Evolutionary conservation across 1,140 invertebrate genomes (phyloP).

Genomic region (Dendrolimus punctatus): DNA sequence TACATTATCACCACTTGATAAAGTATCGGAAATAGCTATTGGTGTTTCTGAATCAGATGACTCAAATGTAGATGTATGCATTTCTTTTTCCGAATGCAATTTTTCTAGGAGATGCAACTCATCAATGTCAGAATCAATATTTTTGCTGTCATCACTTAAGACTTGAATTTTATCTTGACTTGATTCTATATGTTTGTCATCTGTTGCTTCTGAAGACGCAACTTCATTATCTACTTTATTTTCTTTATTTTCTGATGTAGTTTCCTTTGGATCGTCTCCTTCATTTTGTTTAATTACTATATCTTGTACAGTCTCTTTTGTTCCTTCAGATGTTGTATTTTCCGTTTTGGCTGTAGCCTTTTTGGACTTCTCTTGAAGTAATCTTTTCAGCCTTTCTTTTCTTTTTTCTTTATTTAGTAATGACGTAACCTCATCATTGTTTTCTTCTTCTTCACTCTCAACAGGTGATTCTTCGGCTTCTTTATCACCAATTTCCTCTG

Average conservation of each 20-base stretch:
- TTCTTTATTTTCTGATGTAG: slow-evolving; percentile 1
- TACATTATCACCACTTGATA: slow-evolving; percentile 25
- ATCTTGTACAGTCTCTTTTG: slow-evolving; percentile 2
- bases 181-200: slow-evolving; percentile 8
- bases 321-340: slow-evolving; percentile 10
- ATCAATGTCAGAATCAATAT: slow-evolving; percentile 46
- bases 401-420: slow-evolving; percentile 47
- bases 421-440: slow-evolving; percentile 23
- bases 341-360: slow-evolving; percentile 24
- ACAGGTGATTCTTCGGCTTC: slow-evolving; percentile 58
- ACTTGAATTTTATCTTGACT: background rate
- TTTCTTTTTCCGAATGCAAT: slow-evolving; percentile 43
- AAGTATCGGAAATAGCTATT: slow-evolving; percentile 47
- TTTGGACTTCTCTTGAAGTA: slow-evolving; percentile 46
- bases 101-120: slow-evolving; percentile 54
- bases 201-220: too few species aligned
- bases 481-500: slow-evolving; percentile 56
- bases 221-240: slow-evolving; percentile 7
- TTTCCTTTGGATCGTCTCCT: background rate
- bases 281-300: background rate
- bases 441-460: slow-evolving; percentile 53
- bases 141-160: slow-evolving; percentile 23
- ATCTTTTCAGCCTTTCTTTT: slow-evolving; percentile 43
- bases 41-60: slow-evolving; percentile 40
- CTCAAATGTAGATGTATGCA: slow-evolving; percentile 25